Percentiles rank a stretch among this genome's conserved stretches.
These are phyloP conservation scores for Phyllopteryx taeniolatus DNA, from an alignment of 2,113 vertebrate genomes.

Conservation along the genomic window DNA sequence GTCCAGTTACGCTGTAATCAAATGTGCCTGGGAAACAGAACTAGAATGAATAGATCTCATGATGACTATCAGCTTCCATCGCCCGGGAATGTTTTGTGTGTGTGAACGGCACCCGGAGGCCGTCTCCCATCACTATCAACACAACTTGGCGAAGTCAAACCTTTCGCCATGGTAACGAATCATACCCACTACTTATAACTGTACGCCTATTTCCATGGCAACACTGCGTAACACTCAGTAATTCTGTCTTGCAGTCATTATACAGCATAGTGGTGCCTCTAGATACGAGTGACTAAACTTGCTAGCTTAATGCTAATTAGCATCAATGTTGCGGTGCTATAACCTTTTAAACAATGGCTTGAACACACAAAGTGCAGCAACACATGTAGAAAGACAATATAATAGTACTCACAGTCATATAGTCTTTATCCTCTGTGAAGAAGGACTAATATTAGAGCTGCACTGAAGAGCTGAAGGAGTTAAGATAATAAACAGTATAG, in stretches of 20 bases:
- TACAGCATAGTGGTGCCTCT: too few species aligned
- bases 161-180: conserved; percentile 53
- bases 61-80: conserved; percentile 7
- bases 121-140: conserved; percentile 30
- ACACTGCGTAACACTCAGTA: conserved; percentile 5
- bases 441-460: not conserved
- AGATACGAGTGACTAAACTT: not conserved
- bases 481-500: too few species aligned
- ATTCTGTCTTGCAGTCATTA: too few species aligned
- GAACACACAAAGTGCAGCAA: too few species aligned
- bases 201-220: conserved; percentile 44
- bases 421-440: not conserved
- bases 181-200: conserved; percentile 19
- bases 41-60: not conserved
- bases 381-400: too few species aligned
- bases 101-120: conserved; percentile 7
- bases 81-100: conserved; percentile 23
- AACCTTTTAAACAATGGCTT: too few species aligned
- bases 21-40: conserved; percentile 35
- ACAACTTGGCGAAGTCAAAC: conserved; percentile 13
- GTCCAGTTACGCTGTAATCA: conserved; percentile 49
- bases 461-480: not conserved
- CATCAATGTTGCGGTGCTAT: not conserved
- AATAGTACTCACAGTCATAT: not conserved
- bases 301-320: not conserved